Evolutionary conservation across 2,113 vertebrate species (phyloP).

Genomic region (Calidris pugnax): DNA sequence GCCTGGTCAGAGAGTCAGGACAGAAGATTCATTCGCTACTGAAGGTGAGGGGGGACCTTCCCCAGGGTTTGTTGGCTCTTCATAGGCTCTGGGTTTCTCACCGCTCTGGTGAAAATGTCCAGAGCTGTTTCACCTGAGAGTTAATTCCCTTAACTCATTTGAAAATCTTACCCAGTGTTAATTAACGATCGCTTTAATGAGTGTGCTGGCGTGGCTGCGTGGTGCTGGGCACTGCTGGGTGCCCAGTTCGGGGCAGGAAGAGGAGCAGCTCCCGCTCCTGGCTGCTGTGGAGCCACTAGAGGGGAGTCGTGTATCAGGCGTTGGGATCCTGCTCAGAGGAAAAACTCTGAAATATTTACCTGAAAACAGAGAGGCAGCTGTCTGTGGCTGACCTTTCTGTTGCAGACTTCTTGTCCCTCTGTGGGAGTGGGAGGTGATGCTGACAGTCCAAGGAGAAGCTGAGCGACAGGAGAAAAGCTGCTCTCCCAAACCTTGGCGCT

Average conservation of each 20-base stretch:
- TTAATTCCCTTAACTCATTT: not conserved
- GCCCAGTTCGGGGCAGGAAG: accelerated
- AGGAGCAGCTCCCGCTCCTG: not conserved
- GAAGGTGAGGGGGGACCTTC: conserved; percentile 73
- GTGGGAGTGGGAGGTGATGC: not conserved
- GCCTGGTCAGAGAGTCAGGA: conserved; percentile 78
- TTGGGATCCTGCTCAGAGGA: not conserved
- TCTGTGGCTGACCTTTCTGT: not conserved
- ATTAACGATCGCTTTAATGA: not conserved
- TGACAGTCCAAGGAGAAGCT: not conserved
- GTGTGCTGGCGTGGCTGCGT: not conserved
- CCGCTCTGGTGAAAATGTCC: accelerated
- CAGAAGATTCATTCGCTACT: conserved; percentile 85
- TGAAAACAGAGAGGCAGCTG: not conserved
- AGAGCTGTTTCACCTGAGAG: not conserved
- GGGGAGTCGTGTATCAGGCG: conserved; percentile 18
- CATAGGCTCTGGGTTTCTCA: not conserved
- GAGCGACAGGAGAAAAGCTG: not conserved
- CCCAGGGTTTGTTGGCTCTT: not conserved
- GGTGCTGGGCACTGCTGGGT: not conserved
- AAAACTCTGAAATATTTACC: not conserved
- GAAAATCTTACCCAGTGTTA: accelerated
- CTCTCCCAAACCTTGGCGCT: not conserved
- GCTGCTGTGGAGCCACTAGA: conserved; percentile 30
- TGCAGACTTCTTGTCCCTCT: not conserved